A percentile compares a stretch with the other conserved stretches of the same genome.
phyloP scores from a whole-genome alignment of 2,797 vertebrate genomes.

The Menidia menidia region DNA sequence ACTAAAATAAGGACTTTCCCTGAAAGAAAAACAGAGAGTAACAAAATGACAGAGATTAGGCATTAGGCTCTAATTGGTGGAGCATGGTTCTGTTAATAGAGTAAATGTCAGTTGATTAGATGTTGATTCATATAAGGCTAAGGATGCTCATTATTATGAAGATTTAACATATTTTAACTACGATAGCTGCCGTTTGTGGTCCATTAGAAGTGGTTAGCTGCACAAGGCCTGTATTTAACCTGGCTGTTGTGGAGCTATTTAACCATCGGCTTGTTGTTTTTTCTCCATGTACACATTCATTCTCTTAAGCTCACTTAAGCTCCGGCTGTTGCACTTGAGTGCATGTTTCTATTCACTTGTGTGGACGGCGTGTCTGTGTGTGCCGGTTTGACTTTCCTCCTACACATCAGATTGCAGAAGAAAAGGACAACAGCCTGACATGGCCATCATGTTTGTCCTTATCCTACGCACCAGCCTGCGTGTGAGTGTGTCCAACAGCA shows the following conservation, averaged over 20 bases:
- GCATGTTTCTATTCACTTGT: slow-evolving; percentile 22
- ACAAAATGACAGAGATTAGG: background rate
- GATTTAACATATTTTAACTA: background rate
- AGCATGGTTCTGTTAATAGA: background rate
- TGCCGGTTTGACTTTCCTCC: slow-evolving; percentile 62
- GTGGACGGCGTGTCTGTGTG: slow-evolving; percentile 18
- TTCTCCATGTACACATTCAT: slow-evolving; percentile 19
- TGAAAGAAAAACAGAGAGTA: background rate
- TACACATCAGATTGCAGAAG: slow-evolving; percentile 76
- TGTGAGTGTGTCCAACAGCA: slow-evolving; percentile 63
- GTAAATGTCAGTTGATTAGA: too few relatives aligned
- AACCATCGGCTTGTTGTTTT: slow-evolving; percentile 32
- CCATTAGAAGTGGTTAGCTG: slow-evolving; percentile 9
- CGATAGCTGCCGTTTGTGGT: slow-evolving; percentile 14
- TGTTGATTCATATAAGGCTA: too few relatives aligned
- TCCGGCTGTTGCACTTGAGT: slow-evolving; percentile 29
- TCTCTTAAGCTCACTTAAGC: slow-evolving; percentile 43
- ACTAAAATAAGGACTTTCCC: too few relatives aligned
- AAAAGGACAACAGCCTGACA: slow-evolving; percentile 78
- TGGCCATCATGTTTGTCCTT: slow-evolving; percentile 61
- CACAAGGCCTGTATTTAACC: slow-evolving; percentile 35
- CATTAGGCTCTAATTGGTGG: background rate
- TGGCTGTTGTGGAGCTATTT: slow-evolving; percentile 10
- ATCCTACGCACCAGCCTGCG: slow-evolving; percentile 81
- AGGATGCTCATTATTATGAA: slow-evolving; percentile 6